Conservation (phyloP, 2,888 invertebrate genomes). For the Malachius bipustulatus region DNA sequence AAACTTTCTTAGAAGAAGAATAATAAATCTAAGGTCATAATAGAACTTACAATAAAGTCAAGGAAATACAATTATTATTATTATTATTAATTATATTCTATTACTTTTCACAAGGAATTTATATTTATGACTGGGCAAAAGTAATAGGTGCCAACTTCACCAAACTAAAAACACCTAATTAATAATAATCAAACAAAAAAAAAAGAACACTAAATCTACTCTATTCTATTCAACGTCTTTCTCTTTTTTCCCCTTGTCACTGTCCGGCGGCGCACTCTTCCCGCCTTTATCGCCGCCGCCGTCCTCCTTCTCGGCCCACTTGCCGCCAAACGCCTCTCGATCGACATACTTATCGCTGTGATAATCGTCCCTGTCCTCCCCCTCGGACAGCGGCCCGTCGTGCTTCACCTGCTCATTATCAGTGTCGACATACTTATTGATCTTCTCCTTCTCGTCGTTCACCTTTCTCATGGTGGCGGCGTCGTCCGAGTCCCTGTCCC, state of each 20-base stretch:
- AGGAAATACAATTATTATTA: no score
- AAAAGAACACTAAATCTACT: no score
- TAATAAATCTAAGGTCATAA: no score
- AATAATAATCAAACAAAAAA: no score
- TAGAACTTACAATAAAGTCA: no score
- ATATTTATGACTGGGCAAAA: no score
- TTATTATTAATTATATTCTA: no score
- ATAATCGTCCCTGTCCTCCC: conserved; percentile 46
- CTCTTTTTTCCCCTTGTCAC: conserved; percentile 13
- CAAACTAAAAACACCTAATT: no score
- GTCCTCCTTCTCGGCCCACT: conserved; percentile 47
- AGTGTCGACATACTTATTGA: conserved; percentile 43
- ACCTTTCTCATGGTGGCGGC: conserved; percentile 24
- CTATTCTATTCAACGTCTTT: no score
- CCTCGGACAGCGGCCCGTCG: conserved; percentile 46
- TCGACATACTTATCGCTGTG: conserved; percentile 39
- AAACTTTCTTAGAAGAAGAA: no score
- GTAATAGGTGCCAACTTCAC: no score
- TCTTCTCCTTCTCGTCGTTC: conserved; percentile 44
- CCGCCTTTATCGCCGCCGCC: conserved; percentile 18
- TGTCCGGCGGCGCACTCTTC: conserved; percentile 13
- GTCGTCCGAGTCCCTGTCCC: conserved; percentile 34
- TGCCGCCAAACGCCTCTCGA: conserved; percentile 52
- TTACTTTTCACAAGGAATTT: no score
- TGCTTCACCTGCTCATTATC: conserved; percentile 37